Base-by-base conservation (phyloP, 2,888 invertebrate genomes). In the Ormia ochracea region DNA sequence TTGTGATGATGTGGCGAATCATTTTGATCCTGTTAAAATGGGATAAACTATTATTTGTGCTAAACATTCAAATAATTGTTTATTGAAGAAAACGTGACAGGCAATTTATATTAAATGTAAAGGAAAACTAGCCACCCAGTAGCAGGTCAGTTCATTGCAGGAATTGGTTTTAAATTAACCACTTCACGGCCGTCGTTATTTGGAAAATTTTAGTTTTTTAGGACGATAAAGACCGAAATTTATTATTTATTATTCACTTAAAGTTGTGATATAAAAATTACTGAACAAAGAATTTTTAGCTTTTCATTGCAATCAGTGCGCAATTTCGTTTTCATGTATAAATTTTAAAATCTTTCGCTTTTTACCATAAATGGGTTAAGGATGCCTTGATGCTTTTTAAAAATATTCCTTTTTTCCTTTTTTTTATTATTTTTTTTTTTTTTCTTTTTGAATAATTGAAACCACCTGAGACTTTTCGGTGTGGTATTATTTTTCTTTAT, bases 401-500 rank as follows among this genome's bases (percentile, higher is more conserved):
- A n/a, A n/a, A n/a, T n/a, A n/a, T n/a, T n/a, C n/a, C n/a, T n/a
- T n/a, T n/a, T n/a, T n/a, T n/a, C 28, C 10, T 21, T 52, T 23
- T 52, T 45, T 54, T 45, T 38, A 38, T 9, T 58, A 56, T 70
- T 50, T n/a, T 7, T 56, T 21, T 41, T 43, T 5, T 36, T 65
- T 43, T 61, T 23, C 17, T 45, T 45, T 2, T 12, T 17, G 59
- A 48, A n/a, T 41, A 21, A 19, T 45, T 70, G 1, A 21, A 4
- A 12, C 14, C 70, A 79, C 73, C 76, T 82, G 82, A 73, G 82
- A 82, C 77, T 75, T 82, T 79, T 74, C 79, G 84, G 82, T 82
- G 83, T 85, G 84, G 84, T 87, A 88, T 87, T 86, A 87, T 87
- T 86, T 85, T 85, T 84, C 85, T 85, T 87, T n/a, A n/a, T n/a